Conservation (phyloP, 2,888 invertebrate genomes). For the Lymantria monacha region DNA sequence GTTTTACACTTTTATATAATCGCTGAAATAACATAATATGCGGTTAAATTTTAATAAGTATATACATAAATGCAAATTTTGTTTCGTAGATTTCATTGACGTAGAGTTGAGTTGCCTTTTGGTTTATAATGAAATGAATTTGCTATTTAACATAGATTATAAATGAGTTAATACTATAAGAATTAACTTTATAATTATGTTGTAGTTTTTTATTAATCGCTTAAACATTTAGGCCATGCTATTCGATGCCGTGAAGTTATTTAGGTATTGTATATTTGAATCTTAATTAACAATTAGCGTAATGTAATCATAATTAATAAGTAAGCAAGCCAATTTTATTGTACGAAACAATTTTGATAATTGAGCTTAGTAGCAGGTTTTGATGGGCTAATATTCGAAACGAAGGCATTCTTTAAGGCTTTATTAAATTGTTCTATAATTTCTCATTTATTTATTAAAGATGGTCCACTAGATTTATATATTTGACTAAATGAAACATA, state of each 20-base stretch:
- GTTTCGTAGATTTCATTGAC: conserved; percentile 38
- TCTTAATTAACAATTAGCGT: conserved; percentile 2
- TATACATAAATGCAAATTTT: conserved; percentile 44
- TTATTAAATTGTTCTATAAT: too few relatives aligned
- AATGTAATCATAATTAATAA: not conserved
- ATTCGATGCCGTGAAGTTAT: conserved; percentile 4
- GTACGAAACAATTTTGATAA: not conserved
- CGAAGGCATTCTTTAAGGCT: too few relatives aligned
- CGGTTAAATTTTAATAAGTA: conserved; percentile 37
- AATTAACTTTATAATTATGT: conserved; percentile 9
- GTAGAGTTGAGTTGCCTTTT: conserved; percentile 34
- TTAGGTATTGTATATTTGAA: conserved; percentile 3
- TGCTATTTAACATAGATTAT: conserved; percentile 35
- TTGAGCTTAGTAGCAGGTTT: not conserved
- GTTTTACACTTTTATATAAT: conserved; percentile 16
- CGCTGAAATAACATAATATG: conserved; percentile 30
- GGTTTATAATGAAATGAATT: conserved; percentile 44
- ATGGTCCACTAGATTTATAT: too few relatives aligned
- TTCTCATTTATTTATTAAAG: too few relatives aligned
- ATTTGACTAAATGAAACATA: too few relatives aligned
- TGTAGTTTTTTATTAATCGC: conserved; percentile 15
- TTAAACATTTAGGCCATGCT: conserved; percentile 8
- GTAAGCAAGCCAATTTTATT: not conserved
- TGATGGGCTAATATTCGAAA: too few relatives aligned
- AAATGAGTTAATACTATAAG: conserved; percentile 20